A percentile compares a stretch with the other conserved stretches of the same genome.
phyloP scores from a whole-genome alignment of 2,797 vertebrate species.

The Cynopterus sphinx region DNA sequence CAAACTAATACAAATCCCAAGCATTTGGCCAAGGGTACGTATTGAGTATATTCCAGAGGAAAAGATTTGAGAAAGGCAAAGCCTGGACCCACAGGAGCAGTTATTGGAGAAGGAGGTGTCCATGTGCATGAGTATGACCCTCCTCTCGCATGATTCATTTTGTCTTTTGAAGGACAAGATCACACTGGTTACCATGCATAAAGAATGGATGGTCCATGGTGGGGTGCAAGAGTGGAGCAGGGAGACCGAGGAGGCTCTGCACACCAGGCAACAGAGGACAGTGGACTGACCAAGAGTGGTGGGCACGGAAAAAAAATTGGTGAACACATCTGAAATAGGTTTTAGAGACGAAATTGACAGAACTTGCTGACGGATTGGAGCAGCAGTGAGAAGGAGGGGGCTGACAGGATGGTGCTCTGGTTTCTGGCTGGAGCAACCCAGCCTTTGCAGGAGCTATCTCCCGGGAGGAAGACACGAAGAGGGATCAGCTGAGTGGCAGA shows the following conservation, averaged over 20 bases:
- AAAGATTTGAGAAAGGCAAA: neutral
- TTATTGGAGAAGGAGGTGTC: neutral
- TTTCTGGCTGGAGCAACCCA: neutral
- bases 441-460: neutral
- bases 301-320: neutral
- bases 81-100: neutral
- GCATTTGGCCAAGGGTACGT: neutral
- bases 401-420: neutral
- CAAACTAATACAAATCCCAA: neutral
- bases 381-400: neutral
- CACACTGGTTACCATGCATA: neutral
- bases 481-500: neutral
- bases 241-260: neutral
- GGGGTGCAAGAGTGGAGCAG: neutral
- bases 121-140: accelerated
- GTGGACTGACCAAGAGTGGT: neutral
- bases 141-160: neutral
- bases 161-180: neutral
- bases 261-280: neutral
- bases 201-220: neutral
- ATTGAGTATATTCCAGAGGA: neutral
- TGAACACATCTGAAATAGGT: neutral
- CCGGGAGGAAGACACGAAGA: neutral
- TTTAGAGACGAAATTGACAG: neutral
- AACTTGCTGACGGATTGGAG: neutral